Evolutionary conservation across 2,113 vertebrate genomes (phyloP), one percentile per base, ranked within the genome.

Genomic region (Oxyura jamaicensis): DNA sequence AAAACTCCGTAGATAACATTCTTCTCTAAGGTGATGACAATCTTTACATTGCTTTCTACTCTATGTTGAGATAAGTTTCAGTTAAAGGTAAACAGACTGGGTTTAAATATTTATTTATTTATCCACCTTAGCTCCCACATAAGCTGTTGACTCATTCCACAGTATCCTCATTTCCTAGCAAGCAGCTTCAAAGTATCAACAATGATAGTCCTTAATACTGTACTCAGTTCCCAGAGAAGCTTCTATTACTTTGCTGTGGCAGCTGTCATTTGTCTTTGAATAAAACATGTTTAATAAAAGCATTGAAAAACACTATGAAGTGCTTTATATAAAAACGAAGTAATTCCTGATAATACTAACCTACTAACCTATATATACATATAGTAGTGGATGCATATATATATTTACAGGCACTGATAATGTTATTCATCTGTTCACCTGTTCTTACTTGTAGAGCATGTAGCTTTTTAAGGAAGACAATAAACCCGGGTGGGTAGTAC

Each of bases 211-310:
- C 15, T 18, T 86, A 72, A 83, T 72, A 48, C 14, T 86, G 6
- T 21, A 12, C 6, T 62, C 41, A 59, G 46, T 9, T 93, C 42
- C 28, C 41, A 33, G 14, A 67, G 23, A 59, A 15, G 12, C 18
- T 89, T 94, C 48, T 67, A 19, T 63, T 88, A 63, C 46, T 85
- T 85, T 59, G 14, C 26, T 80, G 53, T 35, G 72, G 17, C 23
- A 41, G 39, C 29, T 74, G n/a, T 29, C 25, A 67, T 63, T 67
- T 56, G 16, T 22, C 25, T 82, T 88, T 79, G 67, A 96, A 92
- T 86, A 75, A 86, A 90, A 90, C 21, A 72, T 68, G 20, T 83
- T 76, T 72, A 20, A 26, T 72, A 23, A 15, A 71, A 66, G 56
- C 4, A 62, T 21, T 56, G 10, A 13, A 35, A 75, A 75, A 83